phyloP scores from a whole-genome alignment of 2,797 vertebrate species.

The Danio tinwini region DNA sequence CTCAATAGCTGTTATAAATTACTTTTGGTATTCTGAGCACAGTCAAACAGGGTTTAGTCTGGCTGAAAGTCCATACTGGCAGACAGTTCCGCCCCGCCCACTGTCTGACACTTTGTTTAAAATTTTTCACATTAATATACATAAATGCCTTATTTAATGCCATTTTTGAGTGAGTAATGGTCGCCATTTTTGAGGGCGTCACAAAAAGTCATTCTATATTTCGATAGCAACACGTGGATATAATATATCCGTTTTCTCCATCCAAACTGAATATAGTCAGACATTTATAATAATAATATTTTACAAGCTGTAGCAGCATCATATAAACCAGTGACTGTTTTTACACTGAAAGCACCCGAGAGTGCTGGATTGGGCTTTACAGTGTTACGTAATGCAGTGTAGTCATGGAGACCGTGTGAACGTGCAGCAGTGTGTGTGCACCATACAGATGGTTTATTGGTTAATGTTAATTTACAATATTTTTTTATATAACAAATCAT shows the following conservation, averaged over 20 bases:
- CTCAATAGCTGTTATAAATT: neutral
- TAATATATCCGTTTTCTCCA: neutral
- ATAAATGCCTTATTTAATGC: neutral
- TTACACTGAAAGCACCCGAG: constrained; percentile 21
- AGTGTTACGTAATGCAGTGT: constrained; percentile 60
- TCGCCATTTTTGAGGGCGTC: neutral
- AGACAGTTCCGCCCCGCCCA: neutral
- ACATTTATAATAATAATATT: neutral
- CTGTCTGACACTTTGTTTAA: neutral
- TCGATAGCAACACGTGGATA: neutral
- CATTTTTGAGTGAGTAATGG: neutral
- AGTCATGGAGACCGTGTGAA: constrained; percentile 37
- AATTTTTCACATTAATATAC: neutral
- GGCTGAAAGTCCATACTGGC: neutral
- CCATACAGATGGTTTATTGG: neutral
- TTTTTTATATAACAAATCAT: too few relatives aligned
- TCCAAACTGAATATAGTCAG: neutral
- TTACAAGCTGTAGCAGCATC: neutral
- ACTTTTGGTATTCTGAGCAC: neutral
- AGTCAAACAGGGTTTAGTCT: neutral
- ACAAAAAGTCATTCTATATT: neutral
- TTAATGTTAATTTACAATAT: neutral
- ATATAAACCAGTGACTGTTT: constrained; percentile 5
- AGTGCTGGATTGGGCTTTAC: constrained; percentile 15
- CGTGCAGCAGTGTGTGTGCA: constrained; percentile 32